Base-by-base conservation (phyloP, 2,113 vertebrate species). In the Equus przewalskii region DNA sequence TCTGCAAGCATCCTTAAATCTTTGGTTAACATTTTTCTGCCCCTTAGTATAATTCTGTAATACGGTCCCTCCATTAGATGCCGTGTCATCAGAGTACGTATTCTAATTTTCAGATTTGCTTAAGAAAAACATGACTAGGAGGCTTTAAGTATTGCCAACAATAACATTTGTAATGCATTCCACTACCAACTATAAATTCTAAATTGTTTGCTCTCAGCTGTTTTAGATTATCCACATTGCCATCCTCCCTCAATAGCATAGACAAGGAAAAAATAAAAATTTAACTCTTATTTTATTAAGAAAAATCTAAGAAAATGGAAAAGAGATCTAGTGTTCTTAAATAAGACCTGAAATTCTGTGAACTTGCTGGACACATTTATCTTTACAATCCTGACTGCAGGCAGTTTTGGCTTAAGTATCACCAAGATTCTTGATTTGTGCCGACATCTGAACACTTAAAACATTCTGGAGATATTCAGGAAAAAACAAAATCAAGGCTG, bases 101-200 rank as follows among this genome's bases (percentile, higher is more conserved):
- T 64, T 85, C 94, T 94, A 86, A 83, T 97, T 92, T 97, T 93
- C 93, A 97, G 73, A 94, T 97, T 94, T 97, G 67, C 28, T 79
- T 58, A 85, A 95, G 81, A 62, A 82, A 97, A 93, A 70, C 83
- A 75, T 5, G 70, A 85, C 49, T 64, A 78, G 49, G 54, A 81
- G 56, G 44, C 65, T 95, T 33, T 41, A 41, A 83, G 26, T 21
- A 8, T 46, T 67, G 91, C 91, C 96, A 96, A 91, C 67, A 89
- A 94, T 67, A 97, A 94, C 97, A 84, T 62, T 2, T 10, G 33
- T n/a, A 65, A 83, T 30, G 54, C 79, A 83, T 93, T 93, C 94
- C 64, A 72, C 80, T 28, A 69, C 85, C 78, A 83, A 75, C 85
- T n/a, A 15, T 72, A 91, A 83, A 96, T 81, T 73, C 85, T 33